phyloP scores from a whole-genome alignment of 2,888 invertebrate species.

The Cantharis flavilabris region DNA sequence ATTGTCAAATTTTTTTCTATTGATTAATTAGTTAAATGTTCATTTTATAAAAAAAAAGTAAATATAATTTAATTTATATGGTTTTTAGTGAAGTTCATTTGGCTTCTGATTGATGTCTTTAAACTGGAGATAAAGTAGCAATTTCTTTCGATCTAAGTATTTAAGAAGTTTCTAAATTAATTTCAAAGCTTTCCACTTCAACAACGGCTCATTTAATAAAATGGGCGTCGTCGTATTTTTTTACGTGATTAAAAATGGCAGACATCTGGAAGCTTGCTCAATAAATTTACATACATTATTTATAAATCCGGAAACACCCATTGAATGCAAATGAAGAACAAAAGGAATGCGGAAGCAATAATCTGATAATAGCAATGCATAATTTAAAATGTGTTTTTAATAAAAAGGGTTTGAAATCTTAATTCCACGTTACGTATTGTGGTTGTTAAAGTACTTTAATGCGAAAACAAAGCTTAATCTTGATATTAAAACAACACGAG shows the following conservation, averaged over 20 bases:
- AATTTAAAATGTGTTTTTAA: conserved; percentile 15
- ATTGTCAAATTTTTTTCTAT: not conserved
- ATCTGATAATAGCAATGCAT: conserved; percentile 18
- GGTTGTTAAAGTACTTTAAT: not conserved
- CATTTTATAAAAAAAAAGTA: not conserved
- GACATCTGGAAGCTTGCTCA: conserved; percentile 18
- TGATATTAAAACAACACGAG: not conserved
- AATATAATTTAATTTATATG: conserved; percentile 35
- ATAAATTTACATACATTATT: conserved; percentile 19
- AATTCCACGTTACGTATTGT: not conserved
- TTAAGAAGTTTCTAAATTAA: conserved; percentile 28
- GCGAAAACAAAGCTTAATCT: not conserved
- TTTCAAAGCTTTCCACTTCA: conserved; percentile 23
- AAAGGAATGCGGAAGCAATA: conserved; percentile 19
- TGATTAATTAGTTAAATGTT: not conserved
- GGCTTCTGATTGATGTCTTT: conserved; percentile 32
- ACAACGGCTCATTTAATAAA: conserved; percentile 15
- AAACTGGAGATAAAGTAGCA: conserved; percentile 33
- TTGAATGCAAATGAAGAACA: conserved; percentile 17
- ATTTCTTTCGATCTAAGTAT: conserved; percentile 25
- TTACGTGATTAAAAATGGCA: conserved; percentile 18
- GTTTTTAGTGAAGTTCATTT: conserved; percentile 14
- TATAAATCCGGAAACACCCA: conserved; percentile 21
- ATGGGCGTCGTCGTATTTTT: conserved; percentile 16
- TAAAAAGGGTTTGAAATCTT: conserved; percentile 10